Base-by-base conservation (phyloP, 1,140 invertebrate species). In the Musca vetustissima region DNA sequence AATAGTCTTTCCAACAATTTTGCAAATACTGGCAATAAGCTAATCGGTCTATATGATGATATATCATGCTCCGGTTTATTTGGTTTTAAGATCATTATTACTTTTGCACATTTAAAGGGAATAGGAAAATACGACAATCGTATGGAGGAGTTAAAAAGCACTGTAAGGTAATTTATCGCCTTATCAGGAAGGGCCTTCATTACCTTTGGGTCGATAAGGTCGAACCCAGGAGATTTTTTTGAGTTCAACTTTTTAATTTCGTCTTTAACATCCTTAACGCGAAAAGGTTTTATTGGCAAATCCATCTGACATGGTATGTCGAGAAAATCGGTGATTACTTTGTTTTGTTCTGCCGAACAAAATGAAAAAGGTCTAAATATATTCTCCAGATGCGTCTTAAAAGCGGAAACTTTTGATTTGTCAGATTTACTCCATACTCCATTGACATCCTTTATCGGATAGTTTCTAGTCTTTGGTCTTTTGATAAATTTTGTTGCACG, bases 1-100 rank as follows among this genome's bases (percentile, higher is more conserved):
- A 48, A 43, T n/a, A 65, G 7, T 49, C 19, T 48, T 65, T 65
- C 64, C 24, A 65, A 65, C 47, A 65, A 7, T 48, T 65, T 65
- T 1, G 64, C 48, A 24, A 65, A 48, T 48, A 19, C 13, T 50
- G 32, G 13, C 4, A 65, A 15, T 21, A 65, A 28, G 8, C 28
- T 28, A 4, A 28, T 28, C 28, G 28, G 28, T 8, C 28, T 3
- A 28, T 28, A 28, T 28, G 28, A 28, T 4, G 3, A 4, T 4
- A 28, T 3, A 4, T 4, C 3, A 8, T 28, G 3, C 8, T 28
- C 28, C 8, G 28, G 28, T 8, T 28, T 28, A 28, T 28, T 28
- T 28, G 28, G 28, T 28, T 28, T 28, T 28, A 4, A 8, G 3
- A 28, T 8, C 28, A 28, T 28, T 28, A 28, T 28, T 3, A 28